phyloP scores from a whole-genome alignment of 2,888 invertebrate species.

The Drosophila atripex region DNA sequence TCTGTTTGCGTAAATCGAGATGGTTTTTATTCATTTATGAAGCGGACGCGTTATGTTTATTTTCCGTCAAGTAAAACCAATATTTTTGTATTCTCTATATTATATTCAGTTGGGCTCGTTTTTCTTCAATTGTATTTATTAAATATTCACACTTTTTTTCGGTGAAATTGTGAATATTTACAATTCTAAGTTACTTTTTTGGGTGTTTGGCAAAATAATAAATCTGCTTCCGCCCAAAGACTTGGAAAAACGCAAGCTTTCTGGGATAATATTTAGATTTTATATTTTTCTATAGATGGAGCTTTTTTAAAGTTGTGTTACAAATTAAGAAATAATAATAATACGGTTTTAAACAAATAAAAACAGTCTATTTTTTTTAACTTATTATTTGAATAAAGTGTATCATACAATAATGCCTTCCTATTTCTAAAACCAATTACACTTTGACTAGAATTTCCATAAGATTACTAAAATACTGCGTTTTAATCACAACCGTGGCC shows the following conservation, averaged over 20 bases:
- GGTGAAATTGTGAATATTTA: not conserved
- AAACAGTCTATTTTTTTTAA: too few species aligned
- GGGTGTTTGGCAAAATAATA: not conserved
- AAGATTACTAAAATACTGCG: not conserved
- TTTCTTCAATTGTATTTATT: conserved; percentile 1
- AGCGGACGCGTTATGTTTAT: conserved; percentile 8
- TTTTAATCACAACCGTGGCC: conserved; percentile 1
- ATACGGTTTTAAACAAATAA: too few species aligned
- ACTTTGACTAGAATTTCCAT: not conserved
- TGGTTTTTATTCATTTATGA: conserved; percentile 22
- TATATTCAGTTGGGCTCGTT: not conserved
- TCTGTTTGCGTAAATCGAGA: conserved; percentile 5
- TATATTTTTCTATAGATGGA: too few species aligned
- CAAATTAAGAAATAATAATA: too few species aligned
- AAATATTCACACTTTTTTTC: not conserved
- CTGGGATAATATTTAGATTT: too few species aligned
- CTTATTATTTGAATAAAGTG: too few species aligned
- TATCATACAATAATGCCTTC: not conserved
- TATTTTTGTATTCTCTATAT: not conserved
- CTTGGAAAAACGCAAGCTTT: too few species aligned
- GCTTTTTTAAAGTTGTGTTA: too few species aligned
- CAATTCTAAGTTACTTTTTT: not conserved
- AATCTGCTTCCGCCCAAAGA: too few species aligned
- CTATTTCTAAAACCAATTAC: not conserved
- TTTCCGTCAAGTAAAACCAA: conserved; percentile 2